Evolutionary conservation across 2,797 vertebrate species (phyloP), one percentile per base, ranked within the genome.

Genomic region (Moxostoma hubbsi): DNA sequence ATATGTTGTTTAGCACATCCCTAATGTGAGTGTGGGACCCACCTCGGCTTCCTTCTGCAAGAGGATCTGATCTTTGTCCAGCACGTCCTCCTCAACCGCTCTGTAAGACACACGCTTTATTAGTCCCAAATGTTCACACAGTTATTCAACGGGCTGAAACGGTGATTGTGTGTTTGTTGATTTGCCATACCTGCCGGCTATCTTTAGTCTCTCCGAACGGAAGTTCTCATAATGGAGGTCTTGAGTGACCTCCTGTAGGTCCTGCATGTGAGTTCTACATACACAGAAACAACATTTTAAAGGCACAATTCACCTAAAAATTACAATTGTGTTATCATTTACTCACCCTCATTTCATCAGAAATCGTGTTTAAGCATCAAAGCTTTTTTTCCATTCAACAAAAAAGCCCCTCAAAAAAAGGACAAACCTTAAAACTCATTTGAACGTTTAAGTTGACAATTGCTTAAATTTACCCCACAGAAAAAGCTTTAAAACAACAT

Each of bases 1-100:
- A 24, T 1, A 24, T 24, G 24, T 24, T 24, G 24, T 24, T 24
- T 24, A 24, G 24, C 24, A 24, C 24, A 24, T 24, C 24, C 24
- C 24, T 24, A 24, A 24, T 51, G 59, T 50, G 59, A 15, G 2
- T 43, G 75, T 51, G 6, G 13, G 5, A 13, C 90, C 90, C 88
- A 97, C 96, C 95, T 98, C 97, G 3, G 95, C 95, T 85, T 98
- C 97, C 58, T 98, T 98, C 91, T 98, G 95, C 83, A 96, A 88
- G 71, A 98, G 94, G 84, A 98, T 98, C 93, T 95, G 95, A 81
- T 98, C 96, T 85, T 97, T 98, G 88, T 98, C 96, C 85, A 96
- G 59, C 73, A 95, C 95, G 18, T 97, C 96, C 79, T 98, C 96
- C 82, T 97, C 96, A 82, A 92, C 95, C 73, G 93, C 94, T 81